Base-by-base conservation (phyloP, 2,113 vertebrate genomes). In the Aleadryas rufinucha region DNA sequence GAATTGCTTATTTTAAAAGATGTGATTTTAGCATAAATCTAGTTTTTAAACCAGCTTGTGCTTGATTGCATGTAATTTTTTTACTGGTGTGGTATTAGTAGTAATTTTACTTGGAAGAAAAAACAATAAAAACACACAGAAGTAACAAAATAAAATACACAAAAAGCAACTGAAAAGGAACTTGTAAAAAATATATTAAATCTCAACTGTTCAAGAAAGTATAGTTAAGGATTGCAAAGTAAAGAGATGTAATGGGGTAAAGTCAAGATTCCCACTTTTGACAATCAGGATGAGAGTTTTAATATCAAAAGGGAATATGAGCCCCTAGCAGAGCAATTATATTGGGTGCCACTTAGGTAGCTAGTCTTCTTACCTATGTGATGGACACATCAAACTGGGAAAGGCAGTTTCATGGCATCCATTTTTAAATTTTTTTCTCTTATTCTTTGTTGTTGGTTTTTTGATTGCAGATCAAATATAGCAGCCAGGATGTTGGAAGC, bases 21-120 rank as follows among this genome's bases (percentile, higher is more conserved):
- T 64, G 42, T 60, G 86, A 86, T 92, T 96, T 95, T 90, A 94
- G 76, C 90, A 94, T 92, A 88, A 86, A 95, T 95, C 66, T 87
- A 56, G 84, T 88, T 96, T 94, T 96, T 86, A 78, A 88, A 77
- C 26, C 37, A 86, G 44, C 82, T 80, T 90, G 12, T 59, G n/a
- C 85, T 80, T 96, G 95, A 96, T 93, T 97, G 87, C 64, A 33
- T 63, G 39, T 53, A 20, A 16, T 63, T 91, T 92, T 87, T 61
- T 54, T 80, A 90, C 44, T 9, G 2, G 16, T 68, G 39, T 44
- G n/a, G 4, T 68, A 85, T 90, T 61, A 77, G 35, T 45, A 82
- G 11, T 6, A 91, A 83, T 74, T 95, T 78, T 90, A 49, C 30
- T 61, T 7, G 37, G 47, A 61, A 76, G 35, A 72, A 54, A 42